Percentiles rank a stretch among this genome's conserved stretches.
Conservation (phyloP, 1,140 invertebrate species). For the Zaprionus lachaisei region DNA sequence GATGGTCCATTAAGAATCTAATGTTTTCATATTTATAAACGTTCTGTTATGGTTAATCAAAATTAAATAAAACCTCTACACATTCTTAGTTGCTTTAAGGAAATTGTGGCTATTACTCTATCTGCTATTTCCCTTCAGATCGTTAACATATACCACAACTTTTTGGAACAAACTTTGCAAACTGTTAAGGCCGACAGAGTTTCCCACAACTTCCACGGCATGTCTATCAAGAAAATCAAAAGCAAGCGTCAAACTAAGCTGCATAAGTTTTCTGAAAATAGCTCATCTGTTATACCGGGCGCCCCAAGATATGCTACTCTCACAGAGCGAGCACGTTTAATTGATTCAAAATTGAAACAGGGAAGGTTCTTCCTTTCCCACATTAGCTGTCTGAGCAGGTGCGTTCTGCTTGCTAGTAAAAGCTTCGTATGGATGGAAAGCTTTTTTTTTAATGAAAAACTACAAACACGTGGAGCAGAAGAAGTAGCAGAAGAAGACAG, state of each 20-base stretch:
- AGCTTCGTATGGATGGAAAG: background rate
- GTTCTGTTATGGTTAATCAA: too few species aligned
- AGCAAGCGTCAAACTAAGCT: background rate
- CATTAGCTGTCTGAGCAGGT: background rate
- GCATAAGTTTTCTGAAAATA: background rate
- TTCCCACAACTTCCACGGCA: background rate
- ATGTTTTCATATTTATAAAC: too few species aligned
- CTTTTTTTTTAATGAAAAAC: background rate
- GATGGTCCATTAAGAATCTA: too few species aligned
- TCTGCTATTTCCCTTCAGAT: too few species aligned
- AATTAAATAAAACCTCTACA: too few species aligned
- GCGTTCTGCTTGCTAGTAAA: background rate
- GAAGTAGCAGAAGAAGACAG: background rate
- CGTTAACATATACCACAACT: too few species aligned
- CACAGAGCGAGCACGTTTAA: background rate
- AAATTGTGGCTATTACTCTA: too few species aligned
- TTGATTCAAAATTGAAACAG: constrained; percentile 7
- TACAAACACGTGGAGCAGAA: background rate
- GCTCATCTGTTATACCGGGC: background rate
- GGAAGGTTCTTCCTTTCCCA: background rate
- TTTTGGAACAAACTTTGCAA: background rate
- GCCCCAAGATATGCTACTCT: background rate
- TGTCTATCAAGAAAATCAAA: background rate
- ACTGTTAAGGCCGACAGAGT: background rate
- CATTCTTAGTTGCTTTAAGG: too few species aligned